phyloP scores from a whole-genome alignment of 2,888 invertebrate species.

The Myopa tessellatipennis region DNA sequence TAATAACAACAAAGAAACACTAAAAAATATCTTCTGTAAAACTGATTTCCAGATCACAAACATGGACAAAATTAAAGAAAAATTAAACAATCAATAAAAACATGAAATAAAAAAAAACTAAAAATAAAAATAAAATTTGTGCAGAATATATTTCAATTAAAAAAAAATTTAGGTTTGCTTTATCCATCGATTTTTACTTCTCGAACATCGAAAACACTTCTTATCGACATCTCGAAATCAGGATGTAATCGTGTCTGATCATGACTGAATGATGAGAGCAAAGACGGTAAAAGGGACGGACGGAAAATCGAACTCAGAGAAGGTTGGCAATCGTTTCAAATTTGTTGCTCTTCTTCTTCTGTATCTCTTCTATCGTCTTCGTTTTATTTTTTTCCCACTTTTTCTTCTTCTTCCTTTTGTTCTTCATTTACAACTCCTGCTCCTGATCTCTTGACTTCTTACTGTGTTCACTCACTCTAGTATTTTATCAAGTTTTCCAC shows the following conservation, averaged over 20 bases:
- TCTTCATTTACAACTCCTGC: background rate
- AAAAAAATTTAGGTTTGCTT: background rate
- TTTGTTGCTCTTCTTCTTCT: background rate
- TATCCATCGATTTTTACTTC: background rate
- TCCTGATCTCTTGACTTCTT: background rate
- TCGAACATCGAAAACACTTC: too few relatives aligned
- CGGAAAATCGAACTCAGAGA: too few relatives aligned
- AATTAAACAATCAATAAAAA: background rate
- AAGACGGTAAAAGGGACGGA: background rate
- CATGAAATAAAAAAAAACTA: background rate
- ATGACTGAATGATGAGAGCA: background rate
- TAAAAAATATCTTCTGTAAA: background rate
- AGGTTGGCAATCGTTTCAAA: too few relatives aligned
- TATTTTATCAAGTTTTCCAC: too few relatives aligned
- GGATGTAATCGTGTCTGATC: conserved; percentile 7
- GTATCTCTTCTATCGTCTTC: too few relatives aligned
- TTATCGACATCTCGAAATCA: background rate
- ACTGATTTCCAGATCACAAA: background rate
- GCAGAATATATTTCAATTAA: background rate
- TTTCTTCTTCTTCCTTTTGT: background rate
- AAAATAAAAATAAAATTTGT: background rate
- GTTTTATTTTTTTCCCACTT: background rate
- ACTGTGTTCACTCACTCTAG: background rate
- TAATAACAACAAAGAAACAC: background rate
- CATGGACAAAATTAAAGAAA: background rate